Evolutionary conservation across 2,113 vertebrate genomes (phyloP), one percentile per base, ranked within the genome.

Genomic region (Grammomys dolichurus): DNA sequence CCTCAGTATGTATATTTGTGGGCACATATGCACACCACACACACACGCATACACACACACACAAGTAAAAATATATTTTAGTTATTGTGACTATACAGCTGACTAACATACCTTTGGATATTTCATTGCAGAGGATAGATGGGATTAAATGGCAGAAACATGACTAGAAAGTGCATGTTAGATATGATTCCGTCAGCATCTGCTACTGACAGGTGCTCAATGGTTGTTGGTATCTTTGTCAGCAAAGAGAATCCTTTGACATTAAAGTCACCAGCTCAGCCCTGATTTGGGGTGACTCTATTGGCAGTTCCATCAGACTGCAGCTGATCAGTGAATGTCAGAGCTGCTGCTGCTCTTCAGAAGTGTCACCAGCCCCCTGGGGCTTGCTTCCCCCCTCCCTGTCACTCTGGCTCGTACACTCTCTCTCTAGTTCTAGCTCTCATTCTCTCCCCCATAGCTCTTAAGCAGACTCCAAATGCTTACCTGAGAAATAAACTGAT

Each of bases 271-370:
- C 96, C 93, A 78, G 96, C 97, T 98, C 77, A 8, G 16, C 95
- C 95, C 98, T 96, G 97, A 82, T 98, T 98, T 98, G 92, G 96
- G 81, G 89, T 85, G 87, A 96, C 97, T 98, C 89, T 98, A 98
- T 99, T 99, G 99, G 98, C 99, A 99, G 98, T 93, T 98, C 98
- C 98, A 98, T 98, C 98, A 98, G 97, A 87, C 98, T 97, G 97
- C 84, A 51, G 97, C 98, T 89, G 95, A 98, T 97, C 26, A 85
- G 97, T 24, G 96, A 98, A 98, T 98, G 98, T 99, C 98, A 98
- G 96, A 94, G 96, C 97, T 97, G 98, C 95, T 0, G 43, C 96
- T 86, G 14, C 81, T 97, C 93, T 97, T 96, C 43, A 96, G 67
- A 60, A 96, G 73, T 97, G 98, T 96, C 82, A 10, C 97, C 93